These are phyloP conservation scores for Stegastes partitus DNA, from an alignment of 2,113 vertebrate species.

Conservation along the genomic window DNA sequence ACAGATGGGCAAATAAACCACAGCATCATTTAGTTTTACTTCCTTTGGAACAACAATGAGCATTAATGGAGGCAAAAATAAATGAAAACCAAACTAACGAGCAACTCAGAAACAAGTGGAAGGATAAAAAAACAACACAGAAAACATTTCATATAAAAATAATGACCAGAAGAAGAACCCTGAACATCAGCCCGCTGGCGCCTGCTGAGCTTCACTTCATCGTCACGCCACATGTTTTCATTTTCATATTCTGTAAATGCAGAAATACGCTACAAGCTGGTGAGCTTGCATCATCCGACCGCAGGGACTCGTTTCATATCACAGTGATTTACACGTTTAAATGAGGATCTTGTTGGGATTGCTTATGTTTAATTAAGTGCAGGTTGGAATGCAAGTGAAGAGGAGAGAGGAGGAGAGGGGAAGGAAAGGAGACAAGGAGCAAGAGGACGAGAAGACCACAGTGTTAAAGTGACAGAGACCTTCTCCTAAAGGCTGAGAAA, in stretches of 20 bases:
- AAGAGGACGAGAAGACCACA: no score
- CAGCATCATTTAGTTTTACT: background rate
- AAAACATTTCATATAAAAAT: background rate
- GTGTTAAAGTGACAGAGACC: background rate
- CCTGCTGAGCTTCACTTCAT: background rate
- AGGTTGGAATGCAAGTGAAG: background rate
- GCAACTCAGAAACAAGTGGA: slow-evolving; percentile 26
- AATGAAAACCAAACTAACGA: slow-evolving; percentile 20
- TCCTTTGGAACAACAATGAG: background rate
- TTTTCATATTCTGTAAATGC: slow-evolving; percentile 14
- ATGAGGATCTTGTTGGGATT: slow-evolving; percentile 3
- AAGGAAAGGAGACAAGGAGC: no score
- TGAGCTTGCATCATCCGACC: slow-evolving; percentile 22
- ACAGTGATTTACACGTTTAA: slow-evolving; percentile 12
- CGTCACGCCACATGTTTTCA: slow-evolving; percentile 13
- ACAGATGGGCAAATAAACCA: background rate
- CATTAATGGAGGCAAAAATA: slow-evolving; percentile 1
- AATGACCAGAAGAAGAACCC: background rate
- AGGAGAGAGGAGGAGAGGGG: background rate
- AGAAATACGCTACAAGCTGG: slow-evolving; percentile 1
- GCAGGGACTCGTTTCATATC: slow-evolving; percentile 13
- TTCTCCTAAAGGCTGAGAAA: background rate
- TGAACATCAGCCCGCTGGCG: background rate
- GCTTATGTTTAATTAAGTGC: slow-evolving; percentile 23
- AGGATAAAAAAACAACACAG: slow-evolving; percentile 5